Conservation (phyloP, 2,888 invertebrate genomes). For the Caenorhabditis parvicauda region DNA sequence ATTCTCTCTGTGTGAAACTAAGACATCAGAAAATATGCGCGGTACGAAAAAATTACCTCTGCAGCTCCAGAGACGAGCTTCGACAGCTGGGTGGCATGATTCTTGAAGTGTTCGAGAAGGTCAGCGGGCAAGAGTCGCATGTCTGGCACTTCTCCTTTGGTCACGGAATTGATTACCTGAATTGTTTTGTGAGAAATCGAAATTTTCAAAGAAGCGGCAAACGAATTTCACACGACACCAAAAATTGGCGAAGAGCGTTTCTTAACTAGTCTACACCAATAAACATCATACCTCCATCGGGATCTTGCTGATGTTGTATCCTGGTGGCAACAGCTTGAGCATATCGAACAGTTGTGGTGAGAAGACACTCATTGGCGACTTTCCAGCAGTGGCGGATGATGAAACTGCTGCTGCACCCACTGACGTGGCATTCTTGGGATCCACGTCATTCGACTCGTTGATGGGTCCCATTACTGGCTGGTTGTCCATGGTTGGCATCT, state of each 20-base stretch:
- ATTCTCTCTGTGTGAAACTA: too few species aligned
- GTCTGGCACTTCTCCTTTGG: constrained; percentile 57
- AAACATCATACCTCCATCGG: constrained; percentile 32
- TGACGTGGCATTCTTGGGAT: too few species aligned
- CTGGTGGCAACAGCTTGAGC: constrained; percentile 39
- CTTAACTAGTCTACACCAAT: too few species aligned
- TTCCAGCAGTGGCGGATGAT: too few species aligned
- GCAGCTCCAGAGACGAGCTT: constrained; percentile 31
- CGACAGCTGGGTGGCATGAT: constrained; percentile 47
- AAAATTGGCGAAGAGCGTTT: not conserved
- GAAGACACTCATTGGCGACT: too few species aligned
- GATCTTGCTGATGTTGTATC: constrained; percentile 43
- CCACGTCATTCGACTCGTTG: too few species aligned
- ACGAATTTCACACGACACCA: too few species aligned
- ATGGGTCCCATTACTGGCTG: too few species aligned
- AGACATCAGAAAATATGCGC: too few species aligned
- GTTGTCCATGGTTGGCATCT: constrained; percentile 32
- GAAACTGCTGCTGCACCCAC: too few species aligned
- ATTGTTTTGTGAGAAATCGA: too few species aligned
- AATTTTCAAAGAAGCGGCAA: too few species aligned
- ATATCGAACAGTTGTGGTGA: constrained; percentile 29
- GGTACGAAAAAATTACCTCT: constrained; percentile 1
- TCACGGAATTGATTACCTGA: constrained; percentile 44
- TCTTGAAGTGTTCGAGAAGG: constrained; percentile 50
- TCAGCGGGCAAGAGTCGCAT: constrained; percentile 54